Percentiles rank a stretch among this genome's conserved stretches.
Conservation (phyloP, 2,888 invertebrate genomes). For the Agrochola litura region DNA sequence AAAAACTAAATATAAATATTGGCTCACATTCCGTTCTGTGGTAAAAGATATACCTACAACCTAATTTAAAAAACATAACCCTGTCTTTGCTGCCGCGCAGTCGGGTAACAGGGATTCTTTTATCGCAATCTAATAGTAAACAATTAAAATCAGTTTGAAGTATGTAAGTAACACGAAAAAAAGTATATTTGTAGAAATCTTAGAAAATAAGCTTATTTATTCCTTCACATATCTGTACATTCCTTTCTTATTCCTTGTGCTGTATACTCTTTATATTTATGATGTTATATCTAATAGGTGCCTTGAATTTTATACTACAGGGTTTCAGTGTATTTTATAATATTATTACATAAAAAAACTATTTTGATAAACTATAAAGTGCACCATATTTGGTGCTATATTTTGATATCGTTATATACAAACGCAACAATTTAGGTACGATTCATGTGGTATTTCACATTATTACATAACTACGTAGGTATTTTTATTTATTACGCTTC, state of each 20-base stretch:
- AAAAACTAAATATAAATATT: constrained; percentile 10
- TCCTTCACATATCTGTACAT: constrained; percentile 53
- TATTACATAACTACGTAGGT: not conserved
- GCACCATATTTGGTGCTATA: constrained; percentile 2
- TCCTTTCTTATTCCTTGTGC: constrained; percentile 55
- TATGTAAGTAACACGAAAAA: not conserved
- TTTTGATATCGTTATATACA: constrained; percentile 10
- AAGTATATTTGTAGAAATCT: constrained; percentile 1
- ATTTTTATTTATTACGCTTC: not conserved
- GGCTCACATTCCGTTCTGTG: constrained; percentile 47
- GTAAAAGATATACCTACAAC: not conserved
- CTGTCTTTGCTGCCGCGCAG: not conserved
- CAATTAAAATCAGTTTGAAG: not conserved
- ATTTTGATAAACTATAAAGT: constrained; percentile 3
- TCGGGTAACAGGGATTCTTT: not conserved
- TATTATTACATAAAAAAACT: not conserved
- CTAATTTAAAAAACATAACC: not conserved
- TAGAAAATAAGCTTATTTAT: constrained; percentile 53
- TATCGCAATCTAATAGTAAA: not conserved
- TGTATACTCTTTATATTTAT: constrained; percentile 17
- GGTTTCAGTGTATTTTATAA: constrained; percentile 18
- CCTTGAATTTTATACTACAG: constrained; percentile 40
- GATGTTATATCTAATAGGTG: constrained; percentile 6
- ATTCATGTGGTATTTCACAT: not conserved
- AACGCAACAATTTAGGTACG: not conserved